Percentiles rank a stretch among this genome's conserved stretches.
Evolutionary conservation across 2,797 vertebrate species (phyloP).

Genomic region (Xenops minutus): DNA sequence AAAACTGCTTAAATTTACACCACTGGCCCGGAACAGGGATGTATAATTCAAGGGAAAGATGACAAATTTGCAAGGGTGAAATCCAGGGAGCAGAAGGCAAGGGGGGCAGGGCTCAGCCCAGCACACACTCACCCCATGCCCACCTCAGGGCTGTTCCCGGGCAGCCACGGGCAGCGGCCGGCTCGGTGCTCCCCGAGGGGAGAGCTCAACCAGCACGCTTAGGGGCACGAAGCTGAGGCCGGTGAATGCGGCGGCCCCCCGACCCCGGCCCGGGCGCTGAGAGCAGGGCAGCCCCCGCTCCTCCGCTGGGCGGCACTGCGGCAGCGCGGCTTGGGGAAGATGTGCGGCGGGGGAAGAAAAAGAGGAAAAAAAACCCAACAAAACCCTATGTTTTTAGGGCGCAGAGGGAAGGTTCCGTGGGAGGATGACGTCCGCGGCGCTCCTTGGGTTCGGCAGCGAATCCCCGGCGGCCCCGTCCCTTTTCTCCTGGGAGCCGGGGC

Average conservation of each 20-base stretch:
- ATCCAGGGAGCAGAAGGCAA: neutral
- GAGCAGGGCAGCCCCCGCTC: neutral
- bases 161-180: fast-evolving
- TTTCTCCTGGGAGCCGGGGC: neutral
- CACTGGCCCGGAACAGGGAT: neutral
- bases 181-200: fast-evolving
- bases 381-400: neutral
- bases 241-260: fast-evolving
- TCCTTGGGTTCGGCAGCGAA: neutral
- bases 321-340: neutral
- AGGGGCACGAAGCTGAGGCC: fast-evolving
- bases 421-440: neutral
- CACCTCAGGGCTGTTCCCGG: fast-evolving
- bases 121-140: fast-evolving
- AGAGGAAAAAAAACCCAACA: neutral
- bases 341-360: too few relatives aligned
- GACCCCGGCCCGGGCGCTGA: too few relatives aligned
- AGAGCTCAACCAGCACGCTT: neutral
- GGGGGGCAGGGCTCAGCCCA: neutral
- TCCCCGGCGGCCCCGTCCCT: neutral
- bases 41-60: too few relatives aligned
- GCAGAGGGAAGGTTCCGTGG: neutral
- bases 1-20: neutral
- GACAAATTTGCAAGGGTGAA: neutral
- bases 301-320: slow-evolving; percentile 6